These are phyloP conservation scores for Pogonophryne albipinna DNA, from an alignment of 2,797 vertebrate genomes.

Conservation along the genomic window DNA sequence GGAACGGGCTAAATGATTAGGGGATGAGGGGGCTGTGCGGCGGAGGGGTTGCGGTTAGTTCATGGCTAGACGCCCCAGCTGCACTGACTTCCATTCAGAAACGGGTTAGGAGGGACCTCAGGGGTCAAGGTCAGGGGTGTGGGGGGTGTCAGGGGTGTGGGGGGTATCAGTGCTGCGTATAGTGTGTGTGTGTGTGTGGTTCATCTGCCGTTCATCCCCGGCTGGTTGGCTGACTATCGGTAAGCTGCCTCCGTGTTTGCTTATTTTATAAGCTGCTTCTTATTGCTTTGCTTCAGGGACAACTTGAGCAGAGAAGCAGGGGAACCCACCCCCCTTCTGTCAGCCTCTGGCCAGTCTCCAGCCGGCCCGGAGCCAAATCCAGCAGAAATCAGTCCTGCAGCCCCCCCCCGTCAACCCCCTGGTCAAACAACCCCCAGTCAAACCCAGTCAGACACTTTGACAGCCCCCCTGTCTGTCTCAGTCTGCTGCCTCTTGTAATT, in stretches of 20 bases:
- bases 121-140: constrained; percentile 88
- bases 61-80: constrained; percentile 86
- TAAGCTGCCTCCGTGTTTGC: constrained; percentile 76
- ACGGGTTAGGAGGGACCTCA: constrained; percentile 83
- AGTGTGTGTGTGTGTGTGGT: constrained; percentile 12
- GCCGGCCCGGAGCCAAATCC: constrained; percentile 70
- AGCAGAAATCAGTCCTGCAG: constrained; percentile 76
- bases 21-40: constrained; percentile 39
- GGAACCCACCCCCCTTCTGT: constrained; percentile 59
- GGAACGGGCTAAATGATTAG: constrained; percentile 77
- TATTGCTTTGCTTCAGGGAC: constrained; percentile 76
- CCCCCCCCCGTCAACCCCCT: constrained; percentile 56
- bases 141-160: constrained; percentile 56
- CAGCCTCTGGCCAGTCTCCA: constrained; percentile 68
- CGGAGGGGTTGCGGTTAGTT: constrained; percentile 76
- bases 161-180: constrained; percentile 33
- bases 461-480: constrained; percentile 76
- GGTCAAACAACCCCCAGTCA: constrained; percentile 76
- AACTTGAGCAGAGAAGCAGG: constrained; percentile 56
- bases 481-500: constrained; percentile 83
- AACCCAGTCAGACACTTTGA: constrained; percentile 79
- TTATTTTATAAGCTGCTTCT: constrained; percentile 82
- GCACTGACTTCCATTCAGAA: constrained; percentile 84
- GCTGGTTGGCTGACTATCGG: constrained; percentile 64
- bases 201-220: constrained; percentile 61